phyloP scores from a whole-genome alignment of 2,113 vertebrate genomes.

The Symphodus melops region DNA sequence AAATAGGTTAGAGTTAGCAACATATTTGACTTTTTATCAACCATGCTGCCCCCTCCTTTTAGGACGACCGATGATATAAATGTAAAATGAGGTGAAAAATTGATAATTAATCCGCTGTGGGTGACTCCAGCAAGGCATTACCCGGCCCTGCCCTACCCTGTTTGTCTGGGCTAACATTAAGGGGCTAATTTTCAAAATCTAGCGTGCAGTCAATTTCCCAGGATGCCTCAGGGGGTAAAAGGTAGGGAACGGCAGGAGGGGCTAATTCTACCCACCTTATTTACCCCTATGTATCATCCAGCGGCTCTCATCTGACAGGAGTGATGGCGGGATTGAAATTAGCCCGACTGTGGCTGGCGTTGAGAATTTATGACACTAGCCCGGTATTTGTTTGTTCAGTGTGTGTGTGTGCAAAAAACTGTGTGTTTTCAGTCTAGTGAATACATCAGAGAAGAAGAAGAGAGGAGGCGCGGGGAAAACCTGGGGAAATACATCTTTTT shows the following conservation, averaged over 20 bases:
- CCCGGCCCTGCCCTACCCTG: constrained; percentile 83
- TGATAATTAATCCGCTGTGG: constrained; percentile 94
- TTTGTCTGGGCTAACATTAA: constrained; percentile 96
- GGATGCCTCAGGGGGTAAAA: constrained; percentile 91
- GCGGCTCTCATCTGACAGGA: constrained; percentile 90
- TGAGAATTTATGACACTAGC: constrained; percentile 94
- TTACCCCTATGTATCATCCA: constrained; percentile 99
- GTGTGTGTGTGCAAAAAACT: constrained; percentile 9
- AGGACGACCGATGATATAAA: constrained; percentile 57
- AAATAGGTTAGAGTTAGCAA: constrained; percentile 47
- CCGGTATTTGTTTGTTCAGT: constrained; percentile 89
- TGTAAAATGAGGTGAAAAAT: constrained; percentile 88
- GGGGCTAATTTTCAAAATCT: constrained; percentile 99
- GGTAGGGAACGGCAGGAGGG: constrained; percentile 94
- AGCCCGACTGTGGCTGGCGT: constrained; percentile 89
- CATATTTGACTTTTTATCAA: constrained; percentile 40
- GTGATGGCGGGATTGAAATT: constrained; percentile 89
- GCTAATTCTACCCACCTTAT: constrained; percentile 98
- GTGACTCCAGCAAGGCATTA: constrained; percentile 93
- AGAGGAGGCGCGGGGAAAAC: constrained; percentile 87
- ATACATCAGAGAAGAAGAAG: constrained; percentile 47
- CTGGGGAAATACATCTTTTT: constrained; percentile 96
- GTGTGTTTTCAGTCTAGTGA: constrained; percentile 18
- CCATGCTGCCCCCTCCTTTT: constrained; percentile 41
- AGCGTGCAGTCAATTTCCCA: constrained; percentile 99